phyloP scores from a whole-genome alignment of 2,113 vertebrate species.

The Hoplias malabaricus region DNA sequence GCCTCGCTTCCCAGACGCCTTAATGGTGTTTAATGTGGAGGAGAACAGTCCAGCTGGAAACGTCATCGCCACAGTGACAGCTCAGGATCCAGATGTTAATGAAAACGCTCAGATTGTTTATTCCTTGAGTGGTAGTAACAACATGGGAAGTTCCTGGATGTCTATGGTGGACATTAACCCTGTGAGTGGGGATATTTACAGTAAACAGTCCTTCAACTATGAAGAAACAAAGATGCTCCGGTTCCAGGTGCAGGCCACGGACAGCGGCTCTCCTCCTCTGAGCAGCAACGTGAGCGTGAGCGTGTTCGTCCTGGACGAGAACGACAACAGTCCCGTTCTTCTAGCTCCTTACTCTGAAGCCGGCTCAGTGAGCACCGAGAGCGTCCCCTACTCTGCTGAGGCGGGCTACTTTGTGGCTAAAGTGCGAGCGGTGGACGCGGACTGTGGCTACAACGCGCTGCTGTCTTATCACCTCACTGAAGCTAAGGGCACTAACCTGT shows the following conservation, averaged over 20 bases:
- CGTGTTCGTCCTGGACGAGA: slow-evolving; percentile 56
- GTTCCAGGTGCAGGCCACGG: slow-evolving; percentile 25
- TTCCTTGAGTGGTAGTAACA: slow-evolving; percentile 53
- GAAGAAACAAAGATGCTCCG: slow-evolving; percentile 46
- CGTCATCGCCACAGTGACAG: slow-evolving; percentile 8
- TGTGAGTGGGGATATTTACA: slow-evolving; percentile 56
- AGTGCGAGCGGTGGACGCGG: slow-evolving; percentile 52
- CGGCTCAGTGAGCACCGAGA: slow-evolving; percentile 69
- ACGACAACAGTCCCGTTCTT: slow-evolving; percentile 71
- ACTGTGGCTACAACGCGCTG: slow-evolving; percentile 56
- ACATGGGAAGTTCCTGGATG: slow-evolving; percentile 61
- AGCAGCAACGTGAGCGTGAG: slow-evolving; percentile 45
- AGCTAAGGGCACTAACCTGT: slow-evolving; percentile 52
- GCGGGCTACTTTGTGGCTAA: slow-evolving; percentile 67
- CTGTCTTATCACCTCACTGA: slow-evolving; percentile 52
- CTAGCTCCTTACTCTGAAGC: slow-evolving; percentile 70
- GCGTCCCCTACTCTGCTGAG: slow-evolving; percentile 72
- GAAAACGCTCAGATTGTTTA: slow-evolving; percentile 59
- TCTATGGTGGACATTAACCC: slow-evolving; percentile 67
- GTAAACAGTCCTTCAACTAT: slow-evolving; percentile 55
- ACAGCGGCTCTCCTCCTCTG: slow-evolving; percentile 33
- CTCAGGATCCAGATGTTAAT: slow-evolving; percentile 21
- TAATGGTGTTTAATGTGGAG: slow-evolving; percentile 23
- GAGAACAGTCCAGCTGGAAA: slow-evolving; percentile 34
- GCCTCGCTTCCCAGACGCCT: neutral